Percentiles rank a stretch among this genome's conserved stretches.
Conservation (phyloP, 37 sponge, comb jelly and placozoan species). For the Beroe forskalii region DNA sequence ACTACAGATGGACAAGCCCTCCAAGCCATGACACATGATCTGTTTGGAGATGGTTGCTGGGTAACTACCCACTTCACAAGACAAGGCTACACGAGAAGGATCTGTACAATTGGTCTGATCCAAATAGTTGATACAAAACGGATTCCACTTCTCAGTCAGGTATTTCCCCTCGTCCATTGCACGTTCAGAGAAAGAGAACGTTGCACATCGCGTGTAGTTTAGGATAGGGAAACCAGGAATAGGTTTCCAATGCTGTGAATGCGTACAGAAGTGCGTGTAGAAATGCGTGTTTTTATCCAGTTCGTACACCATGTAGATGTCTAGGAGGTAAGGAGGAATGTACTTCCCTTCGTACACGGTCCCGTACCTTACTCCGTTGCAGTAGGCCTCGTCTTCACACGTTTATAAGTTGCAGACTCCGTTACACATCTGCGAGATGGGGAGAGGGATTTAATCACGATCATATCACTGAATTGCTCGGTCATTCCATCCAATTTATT, state of each 20-base stretch:
- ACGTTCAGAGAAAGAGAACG: neutral
- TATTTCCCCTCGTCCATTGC: neutral
- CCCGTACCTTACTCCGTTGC: neutral
- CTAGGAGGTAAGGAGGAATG: neutral
- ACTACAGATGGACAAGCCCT: neutral
- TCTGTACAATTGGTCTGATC: conserved; percentile 34
- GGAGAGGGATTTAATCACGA: too few relatives aligned
- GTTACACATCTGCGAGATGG: neutral
- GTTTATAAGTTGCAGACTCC: neutral
- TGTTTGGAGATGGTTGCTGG: neutral
- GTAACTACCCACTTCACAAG: neutral
- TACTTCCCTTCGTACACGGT: neutral
- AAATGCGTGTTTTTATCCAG: neutral
- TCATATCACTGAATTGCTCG: too few relatives aligned
- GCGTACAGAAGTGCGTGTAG: neutral
- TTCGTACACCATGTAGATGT: neutral
- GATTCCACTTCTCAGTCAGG: neutral
- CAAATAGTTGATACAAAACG: neutral
- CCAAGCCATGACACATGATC: conserved; percentile 6
- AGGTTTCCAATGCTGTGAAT: too few relatives aligned
- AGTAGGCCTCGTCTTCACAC: neutral
- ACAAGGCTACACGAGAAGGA: neutral
- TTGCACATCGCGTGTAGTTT: neutral
- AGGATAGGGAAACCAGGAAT: too few relatives aligned
- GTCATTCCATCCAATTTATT: too few relatives aligned